These are phyloP conservation scores for Patiria pectinifera DNA, from an alignment of 53 echinoderm and acorn worm genomes.

Conservation along the genomic window DNA sequence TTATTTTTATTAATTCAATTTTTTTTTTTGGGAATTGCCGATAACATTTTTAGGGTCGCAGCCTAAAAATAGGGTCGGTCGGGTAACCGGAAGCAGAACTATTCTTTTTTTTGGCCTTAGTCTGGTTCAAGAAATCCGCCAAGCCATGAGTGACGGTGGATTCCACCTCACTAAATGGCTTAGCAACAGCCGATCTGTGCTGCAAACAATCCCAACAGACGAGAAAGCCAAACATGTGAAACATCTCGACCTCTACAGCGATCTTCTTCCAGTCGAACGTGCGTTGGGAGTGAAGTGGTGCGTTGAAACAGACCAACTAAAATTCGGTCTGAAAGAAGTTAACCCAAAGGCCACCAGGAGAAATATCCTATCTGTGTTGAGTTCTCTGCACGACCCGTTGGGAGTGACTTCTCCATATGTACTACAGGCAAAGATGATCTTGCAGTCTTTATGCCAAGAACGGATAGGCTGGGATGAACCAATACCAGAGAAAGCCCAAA, in stretches of 20 bases:
- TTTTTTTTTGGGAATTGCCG: too few relatives aligned
- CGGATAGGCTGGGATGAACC: constrained; percentile 79
- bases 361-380: constrained; percentile 57
- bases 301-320: constrained; percentile 47
- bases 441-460: constrained; percentile 16
- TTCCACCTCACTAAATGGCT: constrained; percentile 74
- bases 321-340: constrained; percentile 37
- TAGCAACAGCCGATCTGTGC: constrained; percentile 63
- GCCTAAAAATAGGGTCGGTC: too few relatives aligned
- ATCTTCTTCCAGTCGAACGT: constrained; percentile 57
- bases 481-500: constrained; percentile 7
- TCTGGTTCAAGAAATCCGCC: constrained; percentile 40
- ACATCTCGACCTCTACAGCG: constrained; percentile 48
- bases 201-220: constrained; percentile 60
- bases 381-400: constrained; percentile 69
- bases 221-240: constrained; percentile 73
- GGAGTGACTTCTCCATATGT: constrained; percentile 67
- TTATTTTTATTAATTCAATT: too few relatives aligned
- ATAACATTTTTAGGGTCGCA: too few relatives aligned
- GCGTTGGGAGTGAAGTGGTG: constrained; percentile 79
- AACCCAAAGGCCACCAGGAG: constrained; percentile 50
- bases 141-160: constrained; percentile 53
- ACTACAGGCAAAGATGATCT: constrained; percentile 69
- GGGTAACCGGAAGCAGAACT: too few relatives aligned
- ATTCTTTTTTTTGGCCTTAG: too few relatives aligned